Conservation (phyloP, 1,140 invertebrate species). For the Spodoptera litura region DNA sequence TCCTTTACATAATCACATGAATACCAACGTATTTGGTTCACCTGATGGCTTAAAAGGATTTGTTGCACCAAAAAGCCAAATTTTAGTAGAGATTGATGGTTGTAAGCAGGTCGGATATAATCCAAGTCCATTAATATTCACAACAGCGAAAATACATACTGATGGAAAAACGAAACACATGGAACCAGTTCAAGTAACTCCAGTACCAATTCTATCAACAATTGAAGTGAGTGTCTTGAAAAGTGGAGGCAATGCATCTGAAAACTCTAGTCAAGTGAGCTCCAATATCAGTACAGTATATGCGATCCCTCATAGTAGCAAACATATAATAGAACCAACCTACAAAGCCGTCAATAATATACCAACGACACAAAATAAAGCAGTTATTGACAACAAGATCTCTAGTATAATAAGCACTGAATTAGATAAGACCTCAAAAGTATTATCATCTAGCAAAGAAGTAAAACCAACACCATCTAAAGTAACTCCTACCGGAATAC, state of each 20-base stretch:
- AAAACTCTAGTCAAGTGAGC: background rate
- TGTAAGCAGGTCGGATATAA: conserved; percentile 60
- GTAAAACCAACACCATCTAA: background rate
- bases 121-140: conserved; percentile 77
- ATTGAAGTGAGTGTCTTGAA: conserved; percentile 63
- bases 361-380: background rate
- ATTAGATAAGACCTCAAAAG: background rate
- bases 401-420: background rate
- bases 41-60: conserved; percentile 54
- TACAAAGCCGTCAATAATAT: background rate
- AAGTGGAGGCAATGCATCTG: conserved; percentile 5
- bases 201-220: conserved; percentile 79
- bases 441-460: background rate
- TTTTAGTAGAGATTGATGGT: conserved; percentile 73
- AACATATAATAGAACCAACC: background rate
- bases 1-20: conserved; percentile 75
- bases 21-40: conserved; percentile 69
- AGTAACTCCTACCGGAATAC: background rate
- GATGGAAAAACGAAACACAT: conserved; percentile 73
- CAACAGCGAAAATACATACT: conserved; percentile 81
- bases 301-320: conserved; percentile 16
- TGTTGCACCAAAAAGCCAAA: conserved; percentile 63
- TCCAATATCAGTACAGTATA: conserved; percentile 27
- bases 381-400: background rate
- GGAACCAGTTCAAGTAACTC: conserved; percentile 73